Evolutionary conservation across 2,113 vertebrate genomes (phyloP), one percentile per base, ranked within the genome.

Genomic region (Apistogramma diplotaenia): DNA sequence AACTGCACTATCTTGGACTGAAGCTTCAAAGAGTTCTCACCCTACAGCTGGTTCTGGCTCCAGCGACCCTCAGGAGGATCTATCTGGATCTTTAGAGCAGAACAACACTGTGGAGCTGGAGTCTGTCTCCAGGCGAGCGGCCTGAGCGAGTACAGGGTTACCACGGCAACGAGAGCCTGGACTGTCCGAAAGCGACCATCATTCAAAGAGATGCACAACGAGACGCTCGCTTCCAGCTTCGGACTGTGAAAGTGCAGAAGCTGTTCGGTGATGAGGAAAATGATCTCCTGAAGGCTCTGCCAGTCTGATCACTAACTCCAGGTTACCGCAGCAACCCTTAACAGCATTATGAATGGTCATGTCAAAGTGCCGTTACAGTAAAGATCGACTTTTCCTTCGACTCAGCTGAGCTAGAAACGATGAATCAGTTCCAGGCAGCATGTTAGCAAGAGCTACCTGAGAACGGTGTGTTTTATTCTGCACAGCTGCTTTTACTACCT

Each of bases 401-500:
- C 8, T 2, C 33, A 33, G 8, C 33, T 8, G 7, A 8, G 33
- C 8, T 35, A 35, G 9, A 35, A 35, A 35, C 2, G 8, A 9
- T 35, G 8, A 35, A 35, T 9, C 33, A 35, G 2, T 35, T 35
- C 6, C 15, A 49, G 46, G 16, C 46, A 70, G 43, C 1, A 2
- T 49, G 29, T 70, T 43, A 70, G 16, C 43, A 31, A 70, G 4
- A 29, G 8, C 40, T 29, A 29, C 49, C 25, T 49, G 16, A 49
- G 65, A 70, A 49, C 19, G 29, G 23, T 29, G 9, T 6, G 25
- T 25, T n/a, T 70, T 49, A n/a, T 46, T 46, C 43, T 25, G 15
- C 46, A 49, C 46, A 49, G 16, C 46, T 7, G 46, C 15, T 5
- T 49, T 18, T n/a, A 3, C 37, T 84, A 95, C 95, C 95, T 89